Base-by-base conservation (phyloP, 2,888 invertebrate species). In the Margaritifera margaritifera region DNA sequence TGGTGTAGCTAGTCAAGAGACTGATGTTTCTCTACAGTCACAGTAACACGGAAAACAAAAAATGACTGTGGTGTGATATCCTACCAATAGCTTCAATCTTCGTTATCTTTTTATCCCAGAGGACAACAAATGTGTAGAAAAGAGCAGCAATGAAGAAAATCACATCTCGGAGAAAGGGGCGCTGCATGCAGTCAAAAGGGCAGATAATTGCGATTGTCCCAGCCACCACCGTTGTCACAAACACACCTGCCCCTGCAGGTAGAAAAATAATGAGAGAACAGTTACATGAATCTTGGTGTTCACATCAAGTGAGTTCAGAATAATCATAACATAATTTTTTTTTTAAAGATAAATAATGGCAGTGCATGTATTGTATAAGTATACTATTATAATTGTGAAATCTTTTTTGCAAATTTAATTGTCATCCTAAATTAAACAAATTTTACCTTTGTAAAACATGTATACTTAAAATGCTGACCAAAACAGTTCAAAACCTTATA, bases 221-320 rank as follows among this genome's bases (percentile, higher is more conserved):
- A 25, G 91, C 92, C 18, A 93, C 92, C 22, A 93, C 89, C 0
- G 92, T 90, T 0, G 92, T 92, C 6, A 93, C 92, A 85, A 94
- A 93, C 42, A 92, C 90, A 8, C 92, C 93, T 25, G 92, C 93
- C 58, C 93, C 93, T 92, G 77, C n/a, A 81, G 78, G 27, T n/a
- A 53, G 20, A 64, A 58, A 50, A 50, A 31, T 55, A 51, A 53
- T 42, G 19, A 62, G 50, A 24, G 19, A 18, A 58, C 54, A n/a
- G 22, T 22, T 11, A 54, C 25, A 20, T 22, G 22, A 59, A 59
- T 20, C 11, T 20, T 20, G 20, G 18, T 59, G 27, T 8, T 61
- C 53, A 31, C 20, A 67, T 25, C 18, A 15, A 31, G 31, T 4
- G 27, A 31, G 31, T 31, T 31, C 8, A 8, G 31, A 31, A 31